phyloP scores from a whole-genome alignment of 53 echinoderm and acorn worm species.

The Astropecten irregularis region DNA sequence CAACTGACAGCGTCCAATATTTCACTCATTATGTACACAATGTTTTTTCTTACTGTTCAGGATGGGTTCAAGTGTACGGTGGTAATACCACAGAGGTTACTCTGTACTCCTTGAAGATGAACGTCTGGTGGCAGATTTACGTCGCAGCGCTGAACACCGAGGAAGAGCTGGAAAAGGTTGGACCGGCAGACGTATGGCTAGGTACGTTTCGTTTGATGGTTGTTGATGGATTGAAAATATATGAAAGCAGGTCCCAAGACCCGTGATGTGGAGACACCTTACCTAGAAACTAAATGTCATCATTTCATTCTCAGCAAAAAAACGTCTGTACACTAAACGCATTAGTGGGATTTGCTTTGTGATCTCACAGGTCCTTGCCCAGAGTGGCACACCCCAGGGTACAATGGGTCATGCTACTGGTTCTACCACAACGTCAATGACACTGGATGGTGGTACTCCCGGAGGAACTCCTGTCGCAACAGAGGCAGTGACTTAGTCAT shows the following conservation, averaged over 20 bases:
- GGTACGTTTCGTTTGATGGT: too few species aligned
- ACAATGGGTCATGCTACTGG: slow-evolving; percentile 63
- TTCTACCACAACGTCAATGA: slow-evolving; percentile 16
- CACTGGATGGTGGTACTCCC: slow-evolving; percentile 52
- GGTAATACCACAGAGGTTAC: not conserved
- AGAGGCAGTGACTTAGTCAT: slow-evolving; percentile 68
- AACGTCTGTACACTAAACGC: too few species aligned
- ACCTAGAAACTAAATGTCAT: too few species aligned
- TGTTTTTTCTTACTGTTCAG: too few species aligned
- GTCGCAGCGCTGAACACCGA: not conserved
- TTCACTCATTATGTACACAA: too few species aligned
- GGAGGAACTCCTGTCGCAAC: slow-evolving; percentile 38
- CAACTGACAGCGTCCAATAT: too few species aligned
- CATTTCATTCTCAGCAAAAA: too few species aligned
- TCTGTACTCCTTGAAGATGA: not conserved
- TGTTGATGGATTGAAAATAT: too few species aligned
- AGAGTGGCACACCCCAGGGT: slow-evolving; percentile 41
- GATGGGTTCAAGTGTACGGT: not conserved
- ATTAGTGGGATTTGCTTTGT: too few species aligned
- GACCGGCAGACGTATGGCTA: not conserved
- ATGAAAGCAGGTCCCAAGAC: too few species aligned
- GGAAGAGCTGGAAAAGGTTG: slow-evolving; percentile 13
- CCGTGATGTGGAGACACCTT: too few species aligned
- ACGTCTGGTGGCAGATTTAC: not conserved
- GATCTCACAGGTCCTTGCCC: slow-evolving; percentile 48